Base-by-base conservation (phyloP, 2,888 invertebrate species). In the Opisthograptis luteolata region DNA sequence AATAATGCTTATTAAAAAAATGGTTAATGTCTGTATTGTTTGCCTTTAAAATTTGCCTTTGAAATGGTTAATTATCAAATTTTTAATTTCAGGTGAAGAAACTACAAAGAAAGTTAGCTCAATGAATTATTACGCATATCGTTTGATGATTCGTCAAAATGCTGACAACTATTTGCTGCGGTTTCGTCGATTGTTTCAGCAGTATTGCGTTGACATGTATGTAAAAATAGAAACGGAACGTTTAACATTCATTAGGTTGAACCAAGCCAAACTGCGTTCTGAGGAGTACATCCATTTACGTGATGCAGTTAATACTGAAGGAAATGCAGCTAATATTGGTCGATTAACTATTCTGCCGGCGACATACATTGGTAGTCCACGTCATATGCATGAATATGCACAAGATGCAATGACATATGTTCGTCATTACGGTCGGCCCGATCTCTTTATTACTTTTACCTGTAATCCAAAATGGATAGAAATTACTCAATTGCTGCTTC, bases 331-430 rank as follows among this genome's bases (percentile, higher is more conserved):
- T 43, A 22, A 22, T 19, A 12, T 59, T 6, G 56, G 56, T 41
- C 42, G 37, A 31, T 17, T 46, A 36, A 37, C 37, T 1, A 48
- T 55, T 2, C 36, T 58, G 2, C 55, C 53, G 7, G 41, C 74
- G 15, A 60, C 64, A 32, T 68, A 59, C 46, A 53, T 55, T 22
- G 61, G 57, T 50, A 60, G 61, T 15, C 66, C 64, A 4, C 55
- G 67, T 0, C 58, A 68, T 42, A 58, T 68, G 51, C 65, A 68
- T 4, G 65, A 68, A 49, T 60, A 62, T 14, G 54, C 64, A 28
- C 66, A 69, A 49, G 65, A 70, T 49, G 66, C 65, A 1, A 64
- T 75, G 65, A 54, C 69, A 6, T 73, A 72, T 58, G 73, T 73
- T 10, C 64, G 72, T 22, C 51, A 70, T 54, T 71, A 73, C 60